These are phyloP conservation scores for Clusia tigrina DNA, from an alignment of 2,888 invertebrate genomes.

Conservation along the genomic window DNA sequence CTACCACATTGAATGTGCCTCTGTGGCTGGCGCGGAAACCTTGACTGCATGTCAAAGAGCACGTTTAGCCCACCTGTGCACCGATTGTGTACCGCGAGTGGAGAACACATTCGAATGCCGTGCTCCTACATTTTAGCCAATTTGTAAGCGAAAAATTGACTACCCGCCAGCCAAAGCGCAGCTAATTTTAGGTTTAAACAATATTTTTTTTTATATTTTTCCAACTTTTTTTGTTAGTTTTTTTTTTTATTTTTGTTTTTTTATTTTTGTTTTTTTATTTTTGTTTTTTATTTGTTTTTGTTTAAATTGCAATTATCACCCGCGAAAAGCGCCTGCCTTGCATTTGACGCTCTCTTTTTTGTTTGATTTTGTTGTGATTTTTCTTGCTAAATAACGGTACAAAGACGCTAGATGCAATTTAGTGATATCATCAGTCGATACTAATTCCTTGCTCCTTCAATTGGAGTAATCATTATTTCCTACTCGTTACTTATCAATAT, in stretches of 20 bases:
- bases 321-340: neutral
- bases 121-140: constrained; percentile 16
- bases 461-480: too few species aligned
- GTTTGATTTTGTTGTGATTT: neutral
- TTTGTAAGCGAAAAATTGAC: neutral
- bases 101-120: neutral
- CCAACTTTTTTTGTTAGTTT: too few species aligned
- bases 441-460: too few species aligned
- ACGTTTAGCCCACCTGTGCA: neutral
- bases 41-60: too few species aligned
- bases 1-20: constrained; percentile 12
- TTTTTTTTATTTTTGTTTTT: too few species aligned
- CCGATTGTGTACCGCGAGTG: neutral
- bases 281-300: neutral
- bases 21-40: neutral
- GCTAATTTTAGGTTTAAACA: neutral
- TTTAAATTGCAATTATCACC: constrained; percentile 10
- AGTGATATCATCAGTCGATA: too few species aligned
- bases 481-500: too few species aligned
- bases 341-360: neutral
- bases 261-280: too few species aligned
- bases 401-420: too few species aligned
- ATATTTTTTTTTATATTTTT: too few species aligned
- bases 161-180: neutral
- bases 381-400: too few species aligned